These are phyloP conservation scores for Drosophila mimetica DNA, from an alignment of 2,888 invertebrate species.

Conservation along the genomic window DNA sequence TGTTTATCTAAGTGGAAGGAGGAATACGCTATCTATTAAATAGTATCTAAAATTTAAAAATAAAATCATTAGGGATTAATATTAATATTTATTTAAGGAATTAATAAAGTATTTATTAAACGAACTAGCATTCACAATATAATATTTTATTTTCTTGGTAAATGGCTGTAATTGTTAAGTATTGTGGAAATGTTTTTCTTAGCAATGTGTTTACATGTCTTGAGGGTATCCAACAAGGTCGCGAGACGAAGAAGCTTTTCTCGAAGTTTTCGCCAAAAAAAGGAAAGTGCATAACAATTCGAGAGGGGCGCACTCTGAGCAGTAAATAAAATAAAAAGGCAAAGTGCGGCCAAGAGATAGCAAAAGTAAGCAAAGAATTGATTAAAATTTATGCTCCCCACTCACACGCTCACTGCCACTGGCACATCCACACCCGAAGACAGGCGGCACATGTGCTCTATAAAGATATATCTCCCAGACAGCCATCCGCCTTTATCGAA, in stretches of 20 bases:
- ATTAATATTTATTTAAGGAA: too few species aligned
- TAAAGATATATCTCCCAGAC: slow-evolving; percentile 53
- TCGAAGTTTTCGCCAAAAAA: background rate
- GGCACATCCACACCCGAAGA: slow-evolving; percentile 17
- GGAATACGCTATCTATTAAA: slow-evolving; percentile 38
- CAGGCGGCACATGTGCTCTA: slow-evolving; percentile 45
- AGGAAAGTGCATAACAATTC: slow-evolving; percentile 58
- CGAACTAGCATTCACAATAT: too few species aligned
- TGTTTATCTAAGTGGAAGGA: too few species aligned
- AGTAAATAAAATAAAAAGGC: slow-evolving; percentile 65
- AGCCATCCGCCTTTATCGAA: slow-evolving; percentile 58
- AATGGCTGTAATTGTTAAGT: too few species aligned
- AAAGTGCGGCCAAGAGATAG: slow-evolving; percentile 57
- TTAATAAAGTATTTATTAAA: too few species aligned
- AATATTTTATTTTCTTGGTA: too few species aligned
- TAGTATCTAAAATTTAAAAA: too few species aligned
- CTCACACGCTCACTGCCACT: slow-evolving; percentile 13
- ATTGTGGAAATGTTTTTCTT: background rate
- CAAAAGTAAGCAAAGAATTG: slow-evolving; percentile 74
- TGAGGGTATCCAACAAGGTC: background rate
- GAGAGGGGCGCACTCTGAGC: slow-evolving; percentile 40
- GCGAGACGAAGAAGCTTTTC: background rate
- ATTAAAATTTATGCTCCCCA: slow-evolving; percentile 75
- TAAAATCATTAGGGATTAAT: too few species aligned
- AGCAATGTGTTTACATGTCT: background rate